phyloP scores from a whole-genome alignment of 2,888 invertebrate species.

The Balanococcus diminutus region DNA sequence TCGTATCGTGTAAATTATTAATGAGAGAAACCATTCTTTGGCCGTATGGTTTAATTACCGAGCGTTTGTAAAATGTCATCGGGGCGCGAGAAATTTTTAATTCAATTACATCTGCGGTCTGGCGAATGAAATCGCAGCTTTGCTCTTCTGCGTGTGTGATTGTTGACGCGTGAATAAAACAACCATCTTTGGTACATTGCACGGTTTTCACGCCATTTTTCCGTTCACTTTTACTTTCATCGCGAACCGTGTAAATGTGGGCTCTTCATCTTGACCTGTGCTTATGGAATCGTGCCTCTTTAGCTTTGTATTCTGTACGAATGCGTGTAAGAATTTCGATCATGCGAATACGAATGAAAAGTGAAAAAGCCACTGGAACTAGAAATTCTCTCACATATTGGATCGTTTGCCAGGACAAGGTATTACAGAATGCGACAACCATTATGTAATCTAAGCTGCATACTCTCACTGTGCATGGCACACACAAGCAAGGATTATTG shows the following conservation, averaged over 20 bases:
- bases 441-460: not conserved
- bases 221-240: constrained; percentile 21
- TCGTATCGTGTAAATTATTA: not conserved
- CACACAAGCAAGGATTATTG: not conserved
- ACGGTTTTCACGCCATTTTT: constrained; percentile 21
- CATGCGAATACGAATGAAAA: not conserved
- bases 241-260: not conserved
- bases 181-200: not conserved
- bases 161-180: not conserved
- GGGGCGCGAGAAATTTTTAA: constrained; percentile 27
- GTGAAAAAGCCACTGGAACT: not conserved
- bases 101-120: not conserved
- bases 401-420: not conserved
- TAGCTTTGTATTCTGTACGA: not conserved
- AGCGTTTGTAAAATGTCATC: constrained; percentile 22
- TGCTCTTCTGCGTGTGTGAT: not conserved
- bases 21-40: not conserved
- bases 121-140: not conserved
- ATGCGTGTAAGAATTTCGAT: constrained; percentile 23
- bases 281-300: not conserved
- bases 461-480: not conserved
- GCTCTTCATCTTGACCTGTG: not conserved
- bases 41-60: not conserved
- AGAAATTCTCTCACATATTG: constrained; percentile 12
- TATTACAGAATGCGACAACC: not conserved